Evolutionary conservation across 2,888 invertebrate genomes (phyloP).

Genomic region (Branchinecta sandiegonensis): DNA sequence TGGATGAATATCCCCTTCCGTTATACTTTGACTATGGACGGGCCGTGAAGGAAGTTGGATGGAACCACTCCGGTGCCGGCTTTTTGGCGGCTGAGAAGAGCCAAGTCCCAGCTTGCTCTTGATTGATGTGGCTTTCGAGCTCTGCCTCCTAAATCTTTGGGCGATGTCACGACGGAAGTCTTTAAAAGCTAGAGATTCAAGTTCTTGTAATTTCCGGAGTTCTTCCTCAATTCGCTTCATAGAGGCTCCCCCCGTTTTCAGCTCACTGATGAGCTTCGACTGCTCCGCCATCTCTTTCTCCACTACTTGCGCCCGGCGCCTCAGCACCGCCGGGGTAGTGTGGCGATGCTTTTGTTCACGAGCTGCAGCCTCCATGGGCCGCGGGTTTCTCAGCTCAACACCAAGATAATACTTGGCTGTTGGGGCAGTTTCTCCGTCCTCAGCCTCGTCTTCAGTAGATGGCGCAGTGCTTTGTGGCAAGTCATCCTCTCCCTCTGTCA

Average conservation of each 20-base stretch:
- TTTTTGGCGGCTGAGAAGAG: slow-evolving; percentile 37
- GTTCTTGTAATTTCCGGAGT: slow-evolving; percentile 73
- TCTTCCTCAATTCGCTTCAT: slow-evolving; percentile 82
- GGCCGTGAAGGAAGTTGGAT: no score
- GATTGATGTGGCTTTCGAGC: slow-evolving; percentile 54
- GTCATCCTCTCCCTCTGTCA: slow-evolving; percentile 71
- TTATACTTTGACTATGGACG: neutral
- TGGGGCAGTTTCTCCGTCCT: slow-evolving; percentile 45
- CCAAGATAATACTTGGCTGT: slow-evolving; percentile 22
- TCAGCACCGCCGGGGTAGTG: slow-evolving; percentile 53
- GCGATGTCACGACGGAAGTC: slow-evolving; percentile 89
- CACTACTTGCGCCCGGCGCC: slow-evolving; percentile 74
- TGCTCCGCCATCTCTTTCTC: slow-evolving; percentile 97
- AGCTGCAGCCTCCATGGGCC: slow-evolving; percentile 23
- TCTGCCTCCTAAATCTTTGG: slow-evolving; percentile 69
- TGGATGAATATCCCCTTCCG: neutral
- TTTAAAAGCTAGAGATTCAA: slow-evolving; percentile 85
- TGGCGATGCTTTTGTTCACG: slow-evolving; percentile 6
- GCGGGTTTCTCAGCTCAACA: slow-evolving; percentile 19
- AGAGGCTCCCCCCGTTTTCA: slow-evolving; percentile 71
- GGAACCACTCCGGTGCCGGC: no score
- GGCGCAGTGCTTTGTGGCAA: slow-evolving; percentile 40
- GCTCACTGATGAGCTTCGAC: slow-evolving; percentile 82
- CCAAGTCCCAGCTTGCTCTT: slow-evolving; percentile 58
- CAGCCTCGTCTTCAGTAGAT: slow-evolving; percentile 56